phyloP scores from a whole-genome alignment of 2,113 vertebrate genomes.

The Gila orcuttii region DNA sequence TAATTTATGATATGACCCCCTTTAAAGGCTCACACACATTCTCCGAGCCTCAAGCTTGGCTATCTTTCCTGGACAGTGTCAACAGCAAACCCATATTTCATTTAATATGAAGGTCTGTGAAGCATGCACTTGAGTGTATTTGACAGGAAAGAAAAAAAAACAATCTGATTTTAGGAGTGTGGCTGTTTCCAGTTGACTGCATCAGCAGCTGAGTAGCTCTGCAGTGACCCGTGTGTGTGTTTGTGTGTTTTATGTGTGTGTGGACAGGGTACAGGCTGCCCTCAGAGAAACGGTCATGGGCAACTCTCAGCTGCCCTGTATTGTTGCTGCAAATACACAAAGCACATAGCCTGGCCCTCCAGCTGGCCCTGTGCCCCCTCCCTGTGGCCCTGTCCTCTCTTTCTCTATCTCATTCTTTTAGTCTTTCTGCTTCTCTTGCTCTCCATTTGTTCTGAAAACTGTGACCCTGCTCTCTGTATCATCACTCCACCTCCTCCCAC shows the following conservation, averaged over 20 bases:
- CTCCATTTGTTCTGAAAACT: not conserved
- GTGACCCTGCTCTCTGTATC: not conserved
- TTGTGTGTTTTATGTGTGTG: conserved; percentile 39
- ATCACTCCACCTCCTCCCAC: not conserved
- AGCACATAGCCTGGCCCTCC: conserved; percentile 40
- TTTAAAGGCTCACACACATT: conserved; percentile 57
- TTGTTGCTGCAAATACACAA: conserved; percentile 51
- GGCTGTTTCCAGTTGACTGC: conserved; percentile 56
- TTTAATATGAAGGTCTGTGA: conserved; percentile 70
- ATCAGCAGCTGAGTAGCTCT: conserved; percentile 55
- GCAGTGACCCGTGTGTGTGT: conserved; percentile 50
- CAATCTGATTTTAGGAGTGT: conserved; percentile 49
- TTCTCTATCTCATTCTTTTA: not conserved
- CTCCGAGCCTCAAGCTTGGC: conserved; percentile 65
- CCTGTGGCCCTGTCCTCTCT: conserved; percentile 24
- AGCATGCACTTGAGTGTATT: conserved; percentile 65
- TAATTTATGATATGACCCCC: not conserved
- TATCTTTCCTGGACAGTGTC: conserved; percentile 71
- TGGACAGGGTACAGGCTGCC: conserved; percentile 38
- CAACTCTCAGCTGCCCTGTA: conserved; percentile 48
- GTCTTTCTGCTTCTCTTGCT: conserved; percentile 11
- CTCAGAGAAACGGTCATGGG: conserved; percentile 39
- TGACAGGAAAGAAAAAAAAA: conserved; percentile 53
- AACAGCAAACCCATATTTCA: conserved; percentile 73
- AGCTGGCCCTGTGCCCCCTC: conserved; percentile 41